Conservation (phyloP, 2,888 invertebrate species). For the Isotomurus palustris region DNA sequence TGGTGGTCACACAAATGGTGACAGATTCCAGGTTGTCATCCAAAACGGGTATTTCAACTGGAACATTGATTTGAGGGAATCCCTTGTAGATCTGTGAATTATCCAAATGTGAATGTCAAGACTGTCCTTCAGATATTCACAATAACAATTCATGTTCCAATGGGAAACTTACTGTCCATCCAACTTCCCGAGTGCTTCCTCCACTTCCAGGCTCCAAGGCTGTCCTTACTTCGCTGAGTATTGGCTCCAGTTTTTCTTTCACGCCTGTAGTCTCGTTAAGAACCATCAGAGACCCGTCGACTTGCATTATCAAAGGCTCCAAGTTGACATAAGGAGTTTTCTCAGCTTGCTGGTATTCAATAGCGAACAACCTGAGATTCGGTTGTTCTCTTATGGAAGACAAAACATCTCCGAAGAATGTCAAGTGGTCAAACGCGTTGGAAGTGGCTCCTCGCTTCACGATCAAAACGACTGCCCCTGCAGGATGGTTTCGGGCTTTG, state of each 20-base stretch:
- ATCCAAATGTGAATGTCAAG: not conserved
- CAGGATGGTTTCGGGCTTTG: slow-evolving; percentile 21
- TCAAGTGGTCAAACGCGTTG: slow-evolving; percentile 14
- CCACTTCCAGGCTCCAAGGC: slow-evolving; percentile 11
- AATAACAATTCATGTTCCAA: not conserved
- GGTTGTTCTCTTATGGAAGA: slow-evolving; percentile 22
- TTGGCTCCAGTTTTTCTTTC: slow-evolving; percentile 15
- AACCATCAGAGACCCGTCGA: slow-evolving; percentile 19
- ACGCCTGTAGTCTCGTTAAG: slow-evolving; percentile 23
- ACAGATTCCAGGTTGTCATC: slow-evolving; percentile 14
- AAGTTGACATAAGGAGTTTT: slow-evolving; percentile 23
- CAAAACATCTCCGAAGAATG: slow-evolving; percentile 27
- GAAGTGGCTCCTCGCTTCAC: slow-evolving; percentile 30
- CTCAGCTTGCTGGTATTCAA: slow-evolving; percentile 25
- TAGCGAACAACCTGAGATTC: slow-evolving; percentile 26
- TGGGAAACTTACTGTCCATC: slow-evolving; percentile 1
- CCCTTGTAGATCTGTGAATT: slow-evolving; percentile 5
- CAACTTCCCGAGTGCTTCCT: not conserved
- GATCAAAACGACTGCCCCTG: slow-evolving; percentile 31
- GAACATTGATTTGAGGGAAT: not conserved
- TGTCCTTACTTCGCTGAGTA: slow-evolving; percentile 14
- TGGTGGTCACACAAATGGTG: slow-evolving; percentile 23
- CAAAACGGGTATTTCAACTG: slow-evolving; percentile 27
- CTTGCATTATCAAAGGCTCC: slow-evolving; percentile 10
- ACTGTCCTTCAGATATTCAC: not conserved